phyloP scores from a whole-genome alignment of 1,140 invertebrate genomes.

The Bactericera cockerelli region DNA sequence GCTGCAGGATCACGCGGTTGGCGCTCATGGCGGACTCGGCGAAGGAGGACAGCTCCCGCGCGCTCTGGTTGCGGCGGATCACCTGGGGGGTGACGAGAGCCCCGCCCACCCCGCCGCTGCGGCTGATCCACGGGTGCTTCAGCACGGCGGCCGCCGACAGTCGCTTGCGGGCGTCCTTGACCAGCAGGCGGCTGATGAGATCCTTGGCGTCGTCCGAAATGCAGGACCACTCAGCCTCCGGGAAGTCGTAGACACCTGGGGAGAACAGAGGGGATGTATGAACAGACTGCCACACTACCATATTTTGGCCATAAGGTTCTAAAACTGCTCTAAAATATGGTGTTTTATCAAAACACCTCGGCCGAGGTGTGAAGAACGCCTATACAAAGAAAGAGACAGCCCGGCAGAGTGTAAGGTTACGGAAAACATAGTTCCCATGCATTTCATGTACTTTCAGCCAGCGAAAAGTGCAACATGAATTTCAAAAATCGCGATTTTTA shows the following conservation, averaged over 20 bases:
- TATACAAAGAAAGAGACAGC: too few relatives aligned
- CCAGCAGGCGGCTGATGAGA: conserved; percentile 73
- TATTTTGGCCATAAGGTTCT: too few relatives aligned
- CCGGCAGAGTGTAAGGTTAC: too few relatives aligned
- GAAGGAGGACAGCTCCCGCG: conserved; percentile 77
- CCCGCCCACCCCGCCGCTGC: conserved; percentile 31
- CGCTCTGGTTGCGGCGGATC: conserved; percentile 82
- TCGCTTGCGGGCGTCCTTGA: conserved; percentile 63
- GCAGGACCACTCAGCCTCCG: conserved; percentile 72
- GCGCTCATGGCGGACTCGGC: conserved; percentile 88
- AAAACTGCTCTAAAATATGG: too few relatives aligned
- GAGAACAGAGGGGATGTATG: background rate
- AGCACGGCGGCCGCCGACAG: conserved; percentile 74
- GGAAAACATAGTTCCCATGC: too few relatives aligned
- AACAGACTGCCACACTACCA: too few relatives aligned
- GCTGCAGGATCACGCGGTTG: conserved; percentile 81
- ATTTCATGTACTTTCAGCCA: too few relatives aligned
- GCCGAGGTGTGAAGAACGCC: too few relatives aligned
- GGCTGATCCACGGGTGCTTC: conserved; percentile 71
- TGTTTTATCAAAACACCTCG: too few relatives aligned
- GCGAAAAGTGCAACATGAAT: too few relatives aligned
- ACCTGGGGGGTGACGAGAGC: conserved; percentile 67
- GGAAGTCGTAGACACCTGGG: conserved; percentile 76
- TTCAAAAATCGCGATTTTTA: too few relatives aligned
- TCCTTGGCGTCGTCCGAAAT: conserved; percentile 88